Percentiles rank a stretch among this genome's conserved stretches.
Evolutionary conservation across 2,888 invertebrate genomes (phyloP).

Genomic region (Epirrita christyi): DNA sequence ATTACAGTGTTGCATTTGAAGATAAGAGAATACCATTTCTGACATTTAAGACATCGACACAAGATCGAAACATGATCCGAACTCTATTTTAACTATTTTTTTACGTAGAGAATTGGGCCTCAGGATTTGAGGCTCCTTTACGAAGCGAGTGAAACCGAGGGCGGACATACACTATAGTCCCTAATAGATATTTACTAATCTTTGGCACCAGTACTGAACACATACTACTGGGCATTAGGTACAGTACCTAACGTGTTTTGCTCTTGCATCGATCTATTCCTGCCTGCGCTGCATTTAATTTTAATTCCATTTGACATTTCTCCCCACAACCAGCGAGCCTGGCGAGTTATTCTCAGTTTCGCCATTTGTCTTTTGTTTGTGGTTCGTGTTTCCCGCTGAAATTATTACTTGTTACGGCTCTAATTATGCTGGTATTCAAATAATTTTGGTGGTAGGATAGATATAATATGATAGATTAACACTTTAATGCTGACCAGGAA

Average conservation of each 20-base stretch:
- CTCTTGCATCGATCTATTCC: conserved; percentile 53
- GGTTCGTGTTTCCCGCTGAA: conserved; percentile 19
- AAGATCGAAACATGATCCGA: too few relatives aligned
- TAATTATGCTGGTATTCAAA: conserved; percentile 5
- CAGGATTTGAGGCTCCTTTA: too few relatives aligned
- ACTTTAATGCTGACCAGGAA: too few relatives aligned
- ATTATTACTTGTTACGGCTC: conserved; percentile 13
- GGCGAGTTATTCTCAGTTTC: conserved; percentile 19
- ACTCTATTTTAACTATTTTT: too few relatives aligned
- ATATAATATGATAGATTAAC: too few relatives aligned
- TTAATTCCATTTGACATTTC: conserved; percentile 52
- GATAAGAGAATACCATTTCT: too few relatives aligned
- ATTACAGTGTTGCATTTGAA: too few relatives aligned
- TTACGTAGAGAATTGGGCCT: too few relatives aligned
- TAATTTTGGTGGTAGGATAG: background rate
- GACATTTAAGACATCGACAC: too few relatives aligned
- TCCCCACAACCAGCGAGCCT: conserved; percentile 15
- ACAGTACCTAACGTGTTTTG: conserved; percentile 25
- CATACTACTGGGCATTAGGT: background rate
- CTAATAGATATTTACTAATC: too few relatives aligned
- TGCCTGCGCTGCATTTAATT: conserved; percentile 40
- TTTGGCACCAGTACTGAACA: background rate
- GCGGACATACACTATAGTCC: too few relatives aligned
- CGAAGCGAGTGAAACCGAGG: too few relatives aligned
- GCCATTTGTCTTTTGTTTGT: conserved; percentile 21